Evolutionary conservation across 2,888 invertebrate genomes (phyloP), one percentile per base, ranked within the genome.

Genomic region (Heteromyza rotundicornis): DNA sequence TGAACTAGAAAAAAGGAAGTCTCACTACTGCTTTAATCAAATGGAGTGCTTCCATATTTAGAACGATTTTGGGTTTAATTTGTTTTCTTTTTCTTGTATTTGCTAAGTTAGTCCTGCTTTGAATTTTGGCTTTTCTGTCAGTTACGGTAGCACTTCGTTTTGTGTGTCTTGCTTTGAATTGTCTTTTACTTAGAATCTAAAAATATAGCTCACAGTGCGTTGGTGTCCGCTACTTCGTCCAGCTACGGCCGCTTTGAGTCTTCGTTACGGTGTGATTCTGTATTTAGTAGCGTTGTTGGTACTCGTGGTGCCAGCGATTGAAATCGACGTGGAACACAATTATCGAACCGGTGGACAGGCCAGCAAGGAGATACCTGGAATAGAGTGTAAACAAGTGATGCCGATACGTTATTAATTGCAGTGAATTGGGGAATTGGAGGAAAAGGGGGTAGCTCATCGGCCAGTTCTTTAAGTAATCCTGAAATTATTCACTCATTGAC

Each of bases 281-380:
- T 57, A 59, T 66, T 87, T 87, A 95, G 87, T 95, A 95, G 76
- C 95, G 90, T 84, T 95, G 95, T 81, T 96, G 95, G 84, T 95
- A 96, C 84, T 96, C 95, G 83, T 96, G 95, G 84, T 96, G 96
- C 96, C 96, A 96, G 80, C 95, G 88, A 85, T 99, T 99, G 87
- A 99, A 99, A 85, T 99, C 98, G 83, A 99, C 97, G 86, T 99
- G 98, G 86, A 98, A 98, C 76, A 99, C 97, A 65, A 99, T 95
- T 72, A 99, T 92, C 58, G 98, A 97, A 58, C 99, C 99, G 72
- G 98, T 95, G 62, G 97, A 95, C 62, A 99, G 86, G 59, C 99
- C 99, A 73, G 98, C 98, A 78, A 99, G 86, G 72, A 99, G 88
- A 86, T 97, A 98, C 84, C 97, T 98, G 52, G 16, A 68, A 67